Evolutionary conservation across 2,888 invertebrate genomes (phyloP).

Genomic region (Tiphia femorata): DNA sequence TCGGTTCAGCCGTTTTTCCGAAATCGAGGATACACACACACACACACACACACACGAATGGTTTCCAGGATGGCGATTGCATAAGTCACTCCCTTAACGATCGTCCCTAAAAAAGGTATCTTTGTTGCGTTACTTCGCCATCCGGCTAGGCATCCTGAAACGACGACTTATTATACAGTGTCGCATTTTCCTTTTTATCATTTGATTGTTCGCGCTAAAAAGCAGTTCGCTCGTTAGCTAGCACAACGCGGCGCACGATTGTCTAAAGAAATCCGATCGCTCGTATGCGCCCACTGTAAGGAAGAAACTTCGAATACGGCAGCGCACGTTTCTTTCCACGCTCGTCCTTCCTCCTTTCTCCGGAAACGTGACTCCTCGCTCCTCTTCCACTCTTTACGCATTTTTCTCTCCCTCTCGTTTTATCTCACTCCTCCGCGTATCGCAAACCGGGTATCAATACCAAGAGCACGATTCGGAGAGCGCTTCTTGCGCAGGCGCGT

Average conservation of each 20-base stretch:
- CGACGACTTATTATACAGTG: constrained; percentile 1
- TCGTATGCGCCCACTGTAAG: constrained; percentile 22
- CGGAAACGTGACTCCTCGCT: background rate
- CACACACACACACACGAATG: too few relatives aligned
- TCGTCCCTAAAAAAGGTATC: too few relatives aligned
- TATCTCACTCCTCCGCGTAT: background rate
- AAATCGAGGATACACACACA: too few relatives aligned
- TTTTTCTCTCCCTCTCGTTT: constrained; percentile 2
- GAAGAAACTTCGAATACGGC: constrained; percentile 33
- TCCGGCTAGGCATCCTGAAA: too few relatives aligned
- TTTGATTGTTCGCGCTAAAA: constrained; percentile 37
- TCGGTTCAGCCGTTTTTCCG: too few relatives aligned
- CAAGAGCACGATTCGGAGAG: background rate
- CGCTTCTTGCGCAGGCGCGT: background rate
- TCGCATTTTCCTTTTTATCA: constrained; percentile 20
- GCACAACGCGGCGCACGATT: constrained; percentile 21
- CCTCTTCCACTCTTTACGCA: constrained; percentile 13
- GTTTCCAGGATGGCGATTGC: too few relatives aligned
- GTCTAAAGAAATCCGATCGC: constrained; percentile 31
- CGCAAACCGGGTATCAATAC: too few relatives aligned
- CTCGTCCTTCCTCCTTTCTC: background rate
- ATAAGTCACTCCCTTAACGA: too few relatives aligned
- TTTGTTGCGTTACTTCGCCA: too few relatives aligned
- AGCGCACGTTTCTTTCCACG: constrained; percentile 21
- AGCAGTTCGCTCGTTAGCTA: constrained; percentile 44